Base-by-base conservation (phyloP, 30 jellyfish, hydroid and myxozoan genomes). In the Morbakka virulenta region DNA sequence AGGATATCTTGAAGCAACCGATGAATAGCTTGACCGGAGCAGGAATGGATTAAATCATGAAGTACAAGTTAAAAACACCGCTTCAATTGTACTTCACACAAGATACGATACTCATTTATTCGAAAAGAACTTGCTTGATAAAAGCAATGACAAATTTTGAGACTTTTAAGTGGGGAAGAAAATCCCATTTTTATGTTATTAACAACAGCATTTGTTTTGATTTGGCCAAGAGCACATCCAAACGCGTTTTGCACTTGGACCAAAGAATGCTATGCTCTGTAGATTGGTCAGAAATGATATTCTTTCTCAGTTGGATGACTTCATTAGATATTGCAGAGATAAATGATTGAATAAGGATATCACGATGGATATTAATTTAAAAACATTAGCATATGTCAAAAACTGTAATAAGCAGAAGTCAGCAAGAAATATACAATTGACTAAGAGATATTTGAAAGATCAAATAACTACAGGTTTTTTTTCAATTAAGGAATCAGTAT, bases 341-440 rank as follows among this genome's bases (percentile, higher is more conserved):
- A 67, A 67, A 35, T 33, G 66, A 30, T 23, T 9, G 67, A 34
- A 23, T 23, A 66, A 67, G 66, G 80, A 62, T 62, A 28, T 67
- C 67, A 67, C 35, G 34, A 67, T 66, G 25, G 80, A 67, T 67
- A 32, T 67, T 32, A 67, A 67, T 35, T 63, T 67, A 23, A 67
- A 67, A 25, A 67, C 80, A 23, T 29, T 67, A 30, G 80, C 53
- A 14, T 72, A 72, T 51, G 50, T 72, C 25, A 72, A 50, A 51
- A 72, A 36, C 2, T 72, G 83, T 22, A 50, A 72, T 21, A 72
- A 72, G 83, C 83, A 41, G 76, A 72, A 72, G 50, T 72, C 77
- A 31, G 20, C 22, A 22, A 36, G 83, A 50, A 72, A 72, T 51
- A 72, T 72, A 25, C 52, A 35, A 35, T 25, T 49, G 27, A 72